Evolutionary conservation across 2,888 invertebrate genomes (phyloP), one percentile per base, ranked within the genome.

Genomic region (Drosophila nigricruria): DNA sequence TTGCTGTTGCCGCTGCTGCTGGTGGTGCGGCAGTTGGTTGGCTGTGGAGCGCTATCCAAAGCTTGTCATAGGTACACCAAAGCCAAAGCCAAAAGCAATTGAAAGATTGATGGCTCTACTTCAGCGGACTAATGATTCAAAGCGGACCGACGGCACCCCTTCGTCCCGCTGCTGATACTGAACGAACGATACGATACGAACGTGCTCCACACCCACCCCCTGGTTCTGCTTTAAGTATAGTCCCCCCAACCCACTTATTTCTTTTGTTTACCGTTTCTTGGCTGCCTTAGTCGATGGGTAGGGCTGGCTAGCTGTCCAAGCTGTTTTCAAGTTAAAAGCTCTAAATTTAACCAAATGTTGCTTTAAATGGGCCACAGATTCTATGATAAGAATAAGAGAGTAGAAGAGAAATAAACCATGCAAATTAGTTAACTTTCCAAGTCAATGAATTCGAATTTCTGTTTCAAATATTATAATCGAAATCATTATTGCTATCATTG

Each of bases 71-170:
- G 64, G 53, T 76, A 76, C 58, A 59, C 58, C 68, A 52, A 20
- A 64, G 69, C 68, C 62, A 60, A 16, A 65, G 60, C 54, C 50
- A 54, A 60, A 59, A 64, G 79, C 69, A 85, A 73, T 86, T 85
- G 81, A 64, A 82, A 83, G 81, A 83, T 83, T 83, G 86, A 82
- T 82, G 82, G 67, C 72, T 68, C 47, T 18, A 58, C 64, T 59
- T 66, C 76, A 16, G 30, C 64, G 68, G 70, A 58, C 75, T 82
- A 82, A 85, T 82, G 75, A 85, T 25, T 43, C 77, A 80, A 82
- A 82, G 82, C 70, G 60, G 56, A 47, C 68, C 73, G 62, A 62
- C 80, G 38, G 32, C 52, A 14, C 6, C 25, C 18, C 36, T 47
- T 62, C 62, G 45, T 62, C 53, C 62, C 53, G 53, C 62, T 38